Conservation (phyloP, 2,888 invertebrate genomes). For the Melanostoma scalare region DNA sequence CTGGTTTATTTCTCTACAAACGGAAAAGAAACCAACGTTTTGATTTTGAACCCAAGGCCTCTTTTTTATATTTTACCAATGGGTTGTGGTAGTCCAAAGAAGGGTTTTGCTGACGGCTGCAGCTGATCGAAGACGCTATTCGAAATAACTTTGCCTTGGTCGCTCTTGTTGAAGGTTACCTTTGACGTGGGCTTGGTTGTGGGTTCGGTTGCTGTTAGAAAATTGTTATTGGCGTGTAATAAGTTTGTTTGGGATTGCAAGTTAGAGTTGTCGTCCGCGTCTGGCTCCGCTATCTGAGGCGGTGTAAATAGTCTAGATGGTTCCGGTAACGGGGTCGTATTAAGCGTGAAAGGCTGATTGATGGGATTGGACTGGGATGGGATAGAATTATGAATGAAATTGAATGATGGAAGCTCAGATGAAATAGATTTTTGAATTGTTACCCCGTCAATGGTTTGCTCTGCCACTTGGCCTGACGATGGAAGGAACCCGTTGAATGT, state of each 20-base stretch:
- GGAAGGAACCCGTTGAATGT: slow-evolving; percentile 73
- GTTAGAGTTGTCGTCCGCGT: slow-evolving; percentile 56
- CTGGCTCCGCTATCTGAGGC: slow-evolving; percentile 52
- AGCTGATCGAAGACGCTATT: slow-evolving; percentile 73
- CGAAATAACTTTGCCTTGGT: slow-evolving; percentile 80
- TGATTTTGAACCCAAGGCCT: neutral
- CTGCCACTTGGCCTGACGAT: slow-evolving; percentile 60
- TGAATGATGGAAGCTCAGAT: slow-evolving; percentile 55
- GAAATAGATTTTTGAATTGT: slow-evolving; percentile 66
- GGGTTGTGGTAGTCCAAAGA: slow-evolving; percentile 50
- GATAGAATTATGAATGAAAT: slow-evolving; percentile 59
- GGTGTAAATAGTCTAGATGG: slow-evolving; percentile 59
- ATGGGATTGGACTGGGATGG: slow-evolving; percentile 62
- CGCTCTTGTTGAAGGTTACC: slow-evolving; percentile 79
- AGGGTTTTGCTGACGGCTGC: slow-evolving; percentile 77
- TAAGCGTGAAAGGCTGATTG: slow-evolving; percentile 37
- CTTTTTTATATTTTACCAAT: slow-evolving; percentile 42
- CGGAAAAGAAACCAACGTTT: too few species aligned
- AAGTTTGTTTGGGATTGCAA: slow-evolving; percentile 74
- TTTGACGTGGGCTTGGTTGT: slow-evolving; percentile 73
- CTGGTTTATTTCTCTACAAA: too few species aligned
- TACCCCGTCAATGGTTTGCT: slow-evolving; percentile 51
- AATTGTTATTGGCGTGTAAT: slow-evolving; percentile 77
- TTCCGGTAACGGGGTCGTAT: slow-evolving; percentile 55
- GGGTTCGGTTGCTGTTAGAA: slow-evolving; percentile 79